These are phyloP conservation scores for Condylura cristata DNA, from an alignment of 2,113 vertebrate species.

Conservation along the genomic window DNA sequence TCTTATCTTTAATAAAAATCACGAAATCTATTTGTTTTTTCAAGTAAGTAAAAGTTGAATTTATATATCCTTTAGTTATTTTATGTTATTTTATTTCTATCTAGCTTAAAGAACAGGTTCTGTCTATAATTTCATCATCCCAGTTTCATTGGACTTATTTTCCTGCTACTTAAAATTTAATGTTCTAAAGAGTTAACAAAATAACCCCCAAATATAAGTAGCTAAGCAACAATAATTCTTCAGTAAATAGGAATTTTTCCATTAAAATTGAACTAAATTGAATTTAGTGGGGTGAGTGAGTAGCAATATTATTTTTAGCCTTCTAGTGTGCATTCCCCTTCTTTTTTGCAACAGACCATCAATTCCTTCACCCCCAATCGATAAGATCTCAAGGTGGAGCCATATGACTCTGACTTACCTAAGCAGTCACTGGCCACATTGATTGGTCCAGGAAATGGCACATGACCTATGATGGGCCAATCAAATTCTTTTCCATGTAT, in stretches of 20 bases:
- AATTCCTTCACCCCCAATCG: not conserved
- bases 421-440: not conserved
- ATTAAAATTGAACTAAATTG: not conserved
- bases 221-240: not conserved
- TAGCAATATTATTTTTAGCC: not conserved
- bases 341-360: not conserved
- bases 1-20: not conserved
- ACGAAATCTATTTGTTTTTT: not conserved
- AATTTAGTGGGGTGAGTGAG: not conserved
- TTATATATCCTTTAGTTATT: not conserved
- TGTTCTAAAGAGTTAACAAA: not conserved
- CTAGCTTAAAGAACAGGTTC: not conserved
- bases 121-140: not conserved
- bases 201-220: not conserved
- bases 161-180: conserved; percentile 33
- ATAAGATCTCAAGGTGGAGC: not conserved
- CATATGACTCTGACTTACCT: not conserved
- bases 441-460: not conserved
- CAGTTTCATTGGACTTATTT: not conserved
- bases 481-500: not conserved
- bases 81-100: not conserved
- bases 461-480: not conserved
- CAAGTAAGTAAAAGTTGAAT: not conserved
- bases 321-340: not conserved
- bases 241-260: not conserved